Conservation (phyloP, 1,140 invertebrate genomes). For the Phenacoccus solenopsis region DNA sequence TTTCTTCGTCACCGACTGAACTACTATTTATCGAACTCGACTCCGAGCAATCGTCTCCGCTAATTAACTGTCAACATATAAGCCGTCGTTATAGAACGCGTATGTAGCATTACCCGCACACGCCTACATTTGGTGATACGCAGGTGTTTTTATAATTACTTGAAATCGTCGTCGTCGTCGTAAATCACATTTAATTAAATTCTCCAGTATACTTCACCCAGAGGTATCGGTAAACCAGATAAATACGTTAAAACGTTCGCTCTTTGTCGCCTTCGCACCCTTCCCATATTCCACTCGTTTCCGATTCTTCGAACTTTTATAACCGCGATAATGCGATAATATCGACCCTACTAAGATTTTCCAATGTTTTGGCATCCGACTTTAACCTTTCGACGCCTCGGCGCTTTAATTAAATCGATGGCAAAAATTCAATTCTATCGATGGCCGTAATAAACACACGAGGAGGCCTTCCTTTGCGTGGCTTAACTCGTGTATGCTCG, state of each 20-base stretch:
- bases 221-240: too few relatives aligned
- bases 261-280: too few relatives aligned
- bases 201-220: too few relatives aligned
- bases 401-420: conserved; percentile 2
- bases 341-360: neutral
- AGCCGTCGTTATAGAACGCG: neutral
- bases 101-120: too few relatives aligned
- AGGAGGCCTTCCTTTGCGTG: neutral
- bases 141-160: too few relatives aligned
- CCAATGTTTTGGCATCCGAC: too few relatives aligned
- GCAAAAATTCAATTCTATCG: conserved; percentile 1
- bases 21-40: conserved; percentile 10
- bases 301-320: too few relatives aligned
- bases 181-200: too few relatives aligned
- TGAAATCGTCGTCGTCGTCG: too few relatives aligned
- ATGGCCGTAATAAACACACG: neutral
- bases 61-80: conserved; percentile 10
- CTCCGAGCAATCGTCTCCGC: conserved; percentile 17
- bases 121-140: too few relatives aligned
- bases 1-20: conserved; percentile 22
- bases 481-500: neutral
- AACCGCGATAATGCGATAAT: neutral
- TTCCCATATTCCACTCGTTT: too few relatives aligned
- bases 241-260: too few relatives aligned
- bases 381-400: neutral